Base-by-base conservation (phyloP, 1,140 invertebrate genomes). In the Lanistes nyassanus region DNA sequence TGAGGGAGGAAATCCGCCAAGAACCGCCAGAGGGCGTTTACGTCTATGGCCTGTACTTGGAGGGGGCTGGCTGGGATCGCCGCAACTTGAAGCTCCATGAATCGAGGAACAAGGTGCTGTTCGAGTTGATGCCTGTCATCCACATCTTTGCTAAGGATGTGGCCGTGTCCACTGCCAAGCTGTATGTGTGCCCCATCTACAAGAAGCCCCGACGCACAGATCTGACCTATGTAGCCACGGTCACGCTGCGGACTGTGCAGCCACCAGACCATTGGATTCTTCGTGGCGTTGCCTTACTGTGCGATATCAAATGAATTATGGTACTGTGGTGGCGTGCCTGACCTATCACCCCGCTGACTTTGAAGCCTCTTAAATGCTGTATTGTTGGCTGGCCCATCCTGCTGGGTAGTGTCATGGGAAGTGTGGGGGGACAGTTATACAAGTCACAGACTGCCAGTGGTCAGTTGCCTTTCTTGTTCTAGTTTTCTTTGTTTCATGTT, bases 271-370 rank as follows among this genome's bases (percentile, higher is more conserved):
- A 89, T 68, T 98, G 97, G 97, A 96, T 96, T 7, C 89, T 98
- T 23, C 89, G 97, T 81, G 97, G 97, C 6, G 97, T 98, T 39
- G 97, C 96, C 6, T 90, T 98, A 11, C 91, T 98, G 31, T 98
- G 97, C 90, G 96, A 98, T 90, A 98, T 97, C 78, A 98, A 98
- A 91, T 98, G 93, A 92, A n/a, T n/a, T n/a, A n/a, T n/a, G n/a
- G n/a, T n/a, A n/a, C n/a, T n/a, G n/a, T n/a, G n/a, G n/a, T n/a
- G n/a, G n/a, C n/a, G n/a, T n/a, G n/a, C n/a, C n/a, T n/a, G n/a
- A n/a, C n/a, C n/a, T n/a, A n/a, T n/a, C n/a, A n/a, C n/a, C n/a
- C n/a, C n/a, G n/a, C n/a, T n/a, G n/a, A n/a, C n/a, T n/a, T n/a
- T n/a, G n/a, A n/a, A n/a, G n/a, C n/a, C n/a, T n/a, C n/a, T n/a